phyloP scores from a whole-genome alignment of 2,797 vertebrate species.

The Sebastes reedi region DNA sequence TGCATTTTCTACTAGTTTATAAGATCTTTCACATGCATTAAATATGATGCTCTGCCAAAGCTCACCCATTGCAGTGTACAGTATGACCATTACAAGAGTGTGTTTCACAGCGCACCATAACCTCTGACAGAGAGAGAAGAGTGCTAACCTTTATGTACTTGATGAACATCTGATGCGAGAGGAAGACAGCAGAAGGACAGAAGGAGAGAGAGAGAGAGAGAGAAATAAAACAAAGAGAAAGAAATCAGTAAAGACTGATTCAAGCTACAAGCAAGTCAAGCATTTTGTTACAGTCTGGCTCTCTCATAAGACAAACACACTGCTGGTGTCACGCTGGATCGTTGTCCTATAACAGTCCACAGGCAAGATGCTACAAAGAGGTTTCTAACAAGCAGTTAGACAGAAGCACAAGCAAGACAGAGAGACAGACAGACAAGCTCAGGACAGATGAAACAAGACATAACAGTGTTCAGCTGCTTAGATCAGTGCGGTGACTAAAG shows the following conservation, averaged over 20 bases:
- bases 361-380: conserved; percentile 25
- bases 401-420: conserved; percentile 53
- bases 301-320: conserved; percentile 10
- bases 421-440: conserved; percentile 73
- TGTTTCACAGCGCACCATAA: conserved; percentile 69
- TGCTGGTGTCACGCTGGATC: background rate
- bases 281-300: conserved; percentile 44
- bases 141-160: conserved; percentile 99
- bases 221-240: conserved; percentile 82
- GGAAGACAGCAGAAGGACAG: conserved; percentile 81
- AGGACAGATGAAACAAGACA: background rate
- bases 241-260: conserved; percentile 88
- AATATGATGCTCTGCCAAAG: conserved; percentile 49
- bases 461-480: background rate
- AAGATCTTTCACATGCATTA: conserved; percentile 81
- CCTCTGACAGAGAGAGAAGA: conserved; percentile 78
- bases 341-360: conserved; percentile 21
- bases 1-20: conserved; percentile 9
- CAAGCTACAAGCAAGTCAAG: conserved; percentile 87
- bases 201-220: conserved; percentile 58
- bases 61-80: conserved; percentile 34
- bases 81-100: background rate
- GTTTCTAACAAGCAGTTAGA: conserved; percentile 19
- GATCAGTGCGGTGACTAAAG: background rate
- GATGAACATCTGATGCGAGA: conserved; percentile 99